These are phyloP conservation scores for Neotoma lepida DNA, from an alignment of 2,113 vertebrate species.

Conservation along the genomic window DNA sequence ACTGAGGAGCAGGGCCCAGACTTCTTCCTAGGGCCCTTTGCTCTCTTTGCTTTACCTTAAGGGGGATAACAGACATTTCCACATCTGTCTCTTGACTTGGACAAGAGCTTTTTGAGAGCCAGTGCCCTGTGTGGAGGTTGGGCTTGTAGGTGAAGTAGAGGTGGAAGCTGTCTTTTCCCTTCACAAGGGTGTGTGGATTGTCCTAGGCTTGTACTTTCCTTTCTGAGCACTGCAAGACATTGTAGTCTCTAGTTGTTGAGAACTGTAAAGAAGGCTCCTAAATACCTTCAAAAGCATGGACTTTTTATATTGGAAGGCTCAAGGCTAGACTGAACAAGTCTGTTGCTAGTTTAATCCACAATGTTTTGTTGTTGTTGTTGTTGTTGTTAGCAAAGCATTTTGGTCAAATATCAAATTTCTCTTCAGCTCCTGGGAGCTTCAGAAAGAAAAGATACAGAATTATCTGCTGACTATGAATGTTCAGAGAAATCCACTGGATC, in stretches of 20 bases:
- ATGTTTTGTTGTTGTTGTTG: neutral
- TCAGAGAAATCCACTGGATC: constrained; percentile 64
- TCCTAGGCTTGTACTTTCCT: neutral
- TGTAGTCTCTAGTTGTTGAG: neutral
- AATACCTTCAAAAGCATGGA: neutral
- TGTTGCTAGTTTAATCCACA: constrained; percentile 42
- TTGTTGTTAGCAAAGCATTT: constrained; percentile 3
- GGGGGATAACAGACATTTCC: neutral
- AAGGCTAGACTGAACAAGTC: neutral
- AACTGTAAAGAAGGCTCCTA: neutral
- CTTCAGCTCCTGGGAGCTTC: neutral
- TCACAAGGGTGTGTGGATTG: neutral
- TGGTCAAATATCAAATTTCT: neutral
- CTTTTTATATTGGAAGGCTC: neutral
- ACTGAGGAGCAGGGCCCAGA: neutral
- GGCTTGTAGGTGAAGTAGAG: neutral
- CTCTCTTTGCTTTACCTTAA: neutral
- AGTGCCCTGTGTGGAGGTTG: neutral
- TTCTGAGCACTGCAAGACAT: neutral
- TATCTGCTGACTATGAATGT: constrained; percentile 47
- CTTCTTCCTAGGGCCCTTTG: neutral
- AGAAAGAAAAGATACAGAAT: constrained; percentile 54
- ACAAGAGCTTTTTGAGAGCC: neutral
- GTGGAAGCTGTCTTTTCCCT: neutral
- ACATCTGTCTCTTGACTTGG: neutral